These are phyloP conservation scores for Xenus cinereus DNA, from an alignment of 2,113 vertebrate species.

Conservation along the genomic window DNA sequence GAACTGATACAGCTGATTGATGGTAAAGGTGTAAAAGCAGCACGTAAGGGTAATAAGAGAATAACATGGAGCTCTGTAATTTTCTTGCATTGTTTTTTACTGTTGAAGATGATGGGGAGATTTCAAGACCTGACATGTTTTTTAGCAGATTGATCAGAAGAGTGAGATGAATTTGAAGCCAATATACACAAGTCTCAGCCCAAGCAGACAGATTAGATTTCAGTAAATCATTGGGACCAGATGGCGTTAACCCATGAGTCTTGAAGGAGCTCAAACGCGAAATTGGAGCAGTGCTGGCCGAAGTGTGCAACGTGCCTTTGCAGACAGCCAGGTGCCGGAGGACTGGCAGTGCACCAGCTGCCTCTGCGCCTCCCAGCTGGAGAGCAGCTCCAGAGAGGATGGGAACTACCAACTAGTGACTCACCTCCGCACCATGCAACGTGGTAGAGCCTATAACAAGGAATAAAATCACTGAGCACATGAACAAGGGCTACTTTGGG, in stretches of 20 bases:
- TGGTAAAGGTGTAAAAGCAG: not conserved
- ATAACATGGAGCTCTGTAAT: not conserved
- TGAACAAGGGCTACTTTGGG: not conserved
- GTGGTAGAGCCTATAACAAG: rapidly evolving
- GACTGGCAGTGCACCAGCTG: not conserved
- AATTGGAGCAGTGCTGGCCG: not conserved
- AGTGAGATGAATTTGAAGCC: not conserved
- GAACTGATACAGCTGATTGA: not conserved
- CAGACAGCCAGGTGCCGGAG: rapidly evolving
- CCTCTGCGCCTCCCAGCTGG: rapidly evolving
- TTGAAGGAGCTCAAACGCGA: rapidly evolving
- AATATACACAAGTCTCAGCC: not conserved
- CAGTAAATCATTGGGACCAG: not conserved
- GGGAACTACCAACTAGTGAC: rapidly evolving
- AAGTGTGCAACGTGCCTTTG: not conserved
- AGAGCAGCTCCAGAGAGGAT: rapidly evolving
- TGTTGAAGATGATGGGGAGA: not conserved
- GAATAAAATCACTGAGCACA: not conserved
- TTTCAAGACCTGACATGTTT: not conserved
- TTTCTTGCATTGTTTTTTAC: not conserved
- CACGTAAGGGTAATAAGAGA: not conserved
- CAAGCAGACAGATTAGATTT: not conserved
- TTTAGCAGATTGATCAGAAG: not conserved
- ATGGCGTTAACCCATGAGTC: not conserved
- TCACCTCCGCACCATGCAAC: rapidly evolving